Conservation (phyloP, 2,113 vertebrate genomes). For the Anoplopoma fimbria region DNA sequence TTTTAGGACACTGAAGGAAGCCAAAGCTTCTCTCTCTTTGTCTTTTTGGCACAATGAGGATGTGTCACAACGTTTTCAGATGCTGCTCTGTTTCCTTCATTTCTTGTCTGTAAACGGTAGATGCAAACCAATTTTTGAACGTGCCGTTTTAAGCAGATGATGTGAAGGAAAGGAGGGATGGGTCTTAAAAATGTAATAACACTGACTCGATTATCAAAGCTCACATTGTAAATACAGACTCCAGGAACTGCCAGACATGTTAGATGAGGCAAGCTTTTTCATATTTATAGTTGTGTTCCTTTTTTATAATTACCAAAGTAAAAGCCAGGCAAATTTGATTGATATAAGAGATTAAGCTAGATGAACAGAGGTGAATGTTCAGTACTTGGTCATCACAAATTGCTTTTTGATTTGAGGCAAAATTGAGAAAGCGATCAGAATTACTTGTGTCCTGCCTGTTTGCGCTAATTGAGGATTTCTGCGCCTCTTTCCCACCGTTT, state of each 20-base stretch:
- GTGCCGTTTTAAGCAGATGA: not conserved
- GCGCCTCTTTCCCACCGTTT: slow-evolving; percentile 68
- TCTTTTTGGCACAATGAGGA: slow-evolving; percentile 17
- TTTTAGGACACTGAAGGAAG: slow-evolving; percentile 86
- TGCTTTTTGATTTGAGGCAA: slow-evolving; percentile 56
- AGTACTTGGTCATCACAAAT: slow-evolving; percentile 86
- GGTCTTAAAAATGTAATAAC: not conserved
- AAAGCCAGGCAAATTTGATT: slow-evolving; percentile 59
- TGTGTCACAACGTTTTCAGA: slow-evolving; percentile 3
- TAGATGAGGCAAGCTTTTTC: slow-evolving; percentile 47
- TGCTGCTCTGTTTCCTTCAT: slow-evolving; percentile 16
- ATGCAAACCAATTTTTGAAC: slow-evolving; percentile 6
- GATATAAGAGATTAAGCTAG: slow-evolving; percentile 81
- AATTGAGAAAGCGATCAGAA: slow-evolving; percentile 24
- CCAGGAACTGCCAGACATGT: slow-evolving; percentile 75
- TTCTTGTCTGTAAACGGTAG: slow-evolving; percentile 6
- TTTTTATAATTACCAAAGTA: slow-evolving; percentile 79
- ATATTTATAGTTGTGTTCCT: slow-evolving; percentile 73
- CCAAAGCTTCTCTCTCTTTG: slow-evolving; percentile 15
- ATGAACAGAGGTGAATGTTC: slow-evolving; percentile 88
- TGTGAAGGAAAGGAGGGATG: slow-evolving; percentile 10
- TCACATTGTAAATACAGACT: slow-evolving; percentile 91
- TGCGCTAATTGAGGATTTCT: slow-evolving; percentile 39
- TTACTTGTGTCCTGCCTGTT: not conserved
- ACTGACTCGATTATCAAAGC: slow-evolving; percentile 15